These are phyloP conservation scores for Ctenopoma multispine DNA, from an alignment of 2,797 vertebrate species.

Conservation along the genomic window DNA sequence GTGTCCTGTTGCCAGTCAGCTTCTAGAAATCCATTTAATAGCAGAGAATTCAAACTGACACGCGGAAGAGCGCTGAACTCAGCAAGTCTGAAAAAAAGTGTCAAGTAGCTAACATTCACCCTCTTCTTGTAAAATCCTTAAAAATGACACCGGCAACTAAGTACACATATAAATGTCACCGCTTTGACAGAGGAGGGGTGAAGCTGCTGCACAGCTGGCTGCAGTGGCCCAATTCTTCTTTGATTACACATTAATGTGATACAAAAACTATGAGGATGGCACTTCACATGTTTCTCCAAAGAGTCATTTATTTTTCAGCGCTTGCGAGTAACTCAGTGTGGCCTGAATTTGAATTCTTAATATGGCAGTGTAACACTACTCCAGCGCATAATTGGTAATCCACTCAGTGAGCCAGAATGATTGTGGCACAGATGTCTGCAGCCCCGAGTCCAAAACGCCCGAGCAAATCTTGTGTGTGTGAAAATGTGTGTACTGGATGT, in stretches of 20 bases:
- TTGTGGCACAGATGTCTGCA: conserved; percentile 74
- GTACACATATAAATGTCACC: conserved; percentile 12
- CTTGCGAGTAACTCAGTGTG: conserved; percentile 56
- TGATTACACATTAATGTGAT: conserved; percentile 59
- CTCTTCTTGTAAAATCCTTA: conserved; percentile 15
- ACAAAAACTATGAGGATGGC: conserved; percentile 54
- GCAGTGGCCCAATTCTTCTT: conserved; percentile 60
- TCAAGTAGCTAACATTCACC: conserved; percentile 11
- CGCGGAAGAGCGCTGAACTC: conserved; percentile 39
- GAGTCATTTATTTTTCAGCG: conserved; percentile 76
- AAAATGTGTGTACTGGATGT: conserved; percentile 4
- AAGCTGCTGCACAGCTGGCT: conserved; percentile 60
- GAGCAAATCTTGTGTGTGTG: conserved; percentile 18
- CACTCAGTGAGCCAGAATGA: conserved; percentile 72
- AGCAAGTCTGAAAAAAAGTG: conserved; percentile 33
- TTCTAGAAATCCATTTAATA: conserved; percentile 31
- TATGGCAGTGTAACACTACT: conserved; percentile 73
- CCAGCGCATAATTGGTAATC: conserved; percentile 81
- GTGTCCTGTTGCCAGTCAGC: conserved; percentile 43
- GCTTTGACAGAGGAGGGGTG: conserved; percentile 11
- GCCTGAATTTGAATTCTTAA: conserved; percentile 72
- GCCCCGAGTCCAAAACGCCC: conserved; percentile 35
- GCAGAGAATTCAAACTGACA: conserved; percentile 27
- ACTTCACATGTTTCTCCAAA: conserved; percentile 49
- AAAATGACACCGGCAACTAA: conserved; percentile 20